Evolutionary conservation across 1,140 invertebrate genomes (phyloP).

Genomic region (Heliothis subflexa): DNA sequence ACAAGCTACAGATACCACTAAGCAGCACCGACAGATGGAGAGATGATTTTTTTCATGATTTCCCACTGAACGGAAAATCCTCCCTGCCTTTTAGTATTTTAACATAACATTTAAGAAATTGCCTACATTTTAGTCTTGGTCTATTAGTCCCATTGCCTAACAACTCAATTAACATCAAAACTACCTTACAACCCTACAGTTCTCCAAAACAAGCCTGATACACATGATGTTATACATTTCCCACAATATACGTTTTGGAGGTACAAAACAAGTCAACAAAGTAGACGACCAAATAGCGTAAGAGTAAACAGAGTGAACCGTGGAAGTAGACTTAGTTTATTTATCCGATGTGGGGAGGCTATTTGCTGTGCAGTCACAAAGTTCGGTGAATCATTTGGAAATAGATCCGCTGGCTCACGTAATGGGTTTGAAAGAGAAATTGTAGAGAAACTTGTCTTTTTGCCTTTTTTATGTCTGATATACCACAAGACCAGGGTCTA

Average conservation of each 20-base stretch:
- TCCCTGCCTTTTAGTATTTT: no score
- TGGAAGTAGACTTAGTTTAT: constrained; percentile 3
- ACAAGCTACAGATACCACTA: no score
- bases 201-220: neutral
- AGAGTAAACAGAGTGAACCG: constrained; percentile 13
- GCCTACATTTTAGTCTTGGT: neutral
- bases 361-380: constrained; percentile 10
- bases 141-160: no score
- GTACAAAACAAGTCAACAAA: constrained; percentile 16
- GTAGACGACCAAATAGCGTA: neutral
- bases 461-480: no score
- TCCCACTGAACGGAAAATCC: no score
- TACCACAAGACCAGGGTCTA: no score
- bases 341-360: constrained; percentile 1
- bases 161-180: no score
- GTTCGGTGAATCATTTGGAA: neutral
- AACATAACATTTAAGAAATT: neutral
- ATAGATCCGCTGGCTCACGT: neutral
- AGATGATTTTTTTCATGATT: no score
- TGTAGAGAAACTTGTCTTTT: neutral
- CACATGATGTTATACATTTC: neutral
- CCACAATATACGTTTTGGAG: constrained; percentile 5
- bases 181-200: neutral
- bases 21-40: no score
- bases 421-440: neutral